Conservation (phyloP, 2,888 invertebrate species). For the Dilophus febrilis region DNA sequence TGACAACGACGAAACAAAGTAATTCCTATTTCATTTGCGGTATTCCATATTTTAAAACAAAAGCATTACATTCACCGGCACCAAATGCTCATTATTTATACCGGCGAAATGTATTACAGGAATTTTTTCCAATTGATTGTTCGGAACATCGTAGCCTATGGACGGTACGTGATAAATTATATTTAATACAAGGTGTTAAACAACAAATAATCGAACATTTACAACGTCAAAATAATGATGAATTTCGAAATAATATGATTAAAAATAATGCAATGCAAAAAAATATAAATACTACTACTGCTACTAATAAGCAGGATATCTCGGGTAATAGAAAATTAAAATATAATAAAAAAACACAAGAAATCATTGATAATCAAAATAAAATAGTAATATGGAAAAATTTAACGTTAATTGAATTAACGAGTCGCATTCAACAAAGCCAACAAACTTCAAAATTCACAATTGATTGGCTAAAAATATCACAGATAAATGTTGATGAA, state of each 20-base stretch:
- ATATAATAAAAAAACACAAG: not conserved
- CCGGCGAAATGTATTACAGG: constrained; percentile 21
- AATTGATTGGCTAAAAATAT: constrained; percentile 26
- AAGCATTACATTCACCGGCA: constrained; percentile 34
- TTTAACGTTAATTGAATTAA: constrained; percentile 1
- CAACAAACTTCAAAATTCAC: constrained; percentile 15
- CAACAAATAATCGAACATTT: constrained; percentile 20
- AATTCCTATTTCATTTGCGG: constrained; percentile 31
- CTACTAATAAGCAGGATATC: not conserved
- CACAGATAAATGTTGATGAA: constrained; percentile 25
- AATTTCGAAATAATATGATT: too few relatives aligned
- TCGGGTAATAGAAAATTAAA: not conserved
- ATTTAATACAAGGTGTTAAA: constrained; percentile 33
- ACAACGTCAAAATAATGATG: not conserved
- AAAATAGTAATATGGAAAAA: not conserved
- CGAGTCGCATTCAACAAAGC: too few relatives aligned
- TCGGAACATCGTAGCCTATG: constrained; percentile 32
- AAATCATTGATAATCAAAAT: not conserved
- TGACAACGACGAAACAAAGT: not conserved
- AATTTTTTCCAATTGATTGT: constrained; percentile 31
- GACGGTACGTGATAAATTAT: constrained; percentile 39
- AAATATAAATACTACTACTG: too few relatives aligned
- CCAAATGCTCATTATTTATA: constrained; percentile 41
- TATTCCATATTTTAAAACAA: constrained; percentile 51
- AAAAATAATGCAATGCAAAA: too few relatives aligned